Percentiles rank a stretch among this genome's conserved stretches.
phyloP scores from a whole-genome alignment of 2,797 vertebrate species.

The Acestrorhynchus altus region DNA sequence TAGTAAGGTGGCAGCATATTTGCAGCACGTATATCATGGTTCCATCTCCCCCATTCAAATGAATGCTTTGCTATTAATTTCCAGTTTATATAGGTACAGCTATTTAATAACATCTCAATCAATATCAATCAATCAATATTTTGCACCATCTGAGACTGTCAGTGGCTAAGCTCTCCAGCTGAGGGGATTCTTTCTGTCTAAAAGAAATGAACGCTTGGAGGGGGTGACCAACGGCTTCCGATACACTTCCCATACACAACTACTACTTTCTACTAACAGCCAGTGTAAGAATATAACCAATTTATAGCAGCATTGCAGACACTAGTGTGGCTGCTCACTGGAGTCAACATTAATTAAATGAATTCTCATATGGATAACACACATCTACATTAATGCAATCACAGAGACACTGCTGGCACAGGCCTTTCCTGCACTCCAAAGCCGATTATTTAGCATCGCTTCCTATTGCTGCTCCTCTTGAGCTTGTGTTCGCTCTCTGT shows the following conservation, averaged over 20 bases:
- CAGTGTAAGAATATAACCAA: background rate
- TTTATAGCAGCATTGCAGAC: slow-evolving; percentile 25
- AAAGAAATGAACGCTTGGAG: background rate
- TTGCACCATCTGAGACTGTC: background rate
- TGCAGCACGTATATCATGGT: background rate
- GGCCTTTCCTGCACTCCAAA: slow-evolving; percentile 52
- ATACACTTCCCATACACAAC: background rate
- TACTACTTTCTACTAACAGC: background rate
- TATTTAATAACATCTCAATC: background rate
- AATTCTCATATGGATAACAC: slow-evolving; percentile 38
- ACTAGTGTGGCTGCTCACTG: slow-evolving; percentile 23
- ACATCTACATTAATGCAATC: slow-evolving; percentile 24
- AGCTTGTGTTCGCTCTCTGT: slow-evolving; percentile 17
- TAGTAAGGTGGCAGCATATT: background rate
- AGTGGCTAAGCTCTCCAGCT: background rate
- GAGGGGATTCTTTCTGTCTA: background rate
- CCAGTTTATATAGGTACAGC: background rate
- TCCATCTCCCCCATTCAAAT: background rate
- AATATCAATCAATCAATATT: slow-evolving; percentile 4
- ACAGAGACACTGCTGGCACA: slow-evolving; percentile 22
- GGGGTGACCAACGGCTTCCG: background rate
- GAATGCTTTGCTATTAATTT: background rate
- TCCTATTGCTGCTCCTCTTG: slow-evolving; percentile 40
- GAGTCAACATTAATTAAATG: slow-evolving; percentile 37
- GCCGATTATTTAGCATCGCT: slow-evolving; percentile 45